These are phyloP conservation scores for Drosophila pallidifrons DNA, from an alignment of 1,140 invertebrate species.

Conservation along the genomic window DNA sequence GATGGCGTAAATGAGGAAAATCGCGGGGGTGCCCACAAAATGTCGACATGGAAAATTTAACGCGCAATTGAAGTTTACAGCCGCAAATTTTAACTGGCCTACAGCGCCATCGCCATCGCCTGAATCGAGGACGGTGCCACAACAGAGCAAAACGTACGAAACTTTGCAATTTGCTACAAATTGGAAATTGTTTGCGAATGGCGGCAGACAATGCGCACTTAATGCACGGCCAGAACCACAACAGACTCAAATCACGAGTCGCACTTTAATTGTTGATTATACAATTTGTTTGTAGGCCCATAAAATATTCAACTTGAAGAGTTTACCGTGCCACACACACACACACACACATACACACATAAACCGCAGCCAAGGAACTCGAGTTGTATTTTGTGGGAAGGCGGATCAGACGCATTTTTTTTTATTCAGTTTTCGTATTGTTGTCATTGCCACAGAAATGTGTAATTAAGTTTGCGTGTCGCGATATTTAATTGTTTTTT, in stretches of 20 bases:
- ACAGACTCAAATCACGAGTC: constrained; percentile 46
- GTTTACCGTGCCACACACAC: constrained; percentile 38
- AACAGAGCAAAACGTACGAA: constrained; percentile 49
- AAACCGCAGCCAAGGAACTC: constrained; percentile 23
- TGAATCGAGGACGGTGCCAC: constrained; percentile 1
- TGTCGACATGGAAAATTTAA: constrained; percentile 53
- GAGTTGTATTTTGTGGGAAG: not conserved
- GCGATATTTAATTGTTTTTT: constrained; percentile 78
- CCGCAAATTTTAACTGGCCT: constrained; percentile 55
- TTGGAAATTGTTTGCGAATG: constrained; percentile 52
- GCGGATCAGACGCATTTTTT: constrained; percentile 23
- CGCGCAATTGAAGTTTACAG: constrained; percentile 72
- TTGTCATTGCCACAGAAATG: constrained; percentile 64
- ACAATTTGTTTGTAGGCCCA: constrained; percentile 61
- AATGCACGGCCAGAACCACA: constrained; percentile 55
- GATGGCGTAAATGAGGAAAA: not conserved
- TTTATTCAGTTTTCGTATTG: constrained; percentile 3
- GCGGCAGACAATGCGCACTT: constrained; percentile 59
- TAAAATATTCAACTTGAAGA: constrained; percentile 68
- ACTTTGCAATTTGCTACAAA: constrained; percentile 72
- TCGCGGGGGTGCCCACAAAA: constrained; percentile 14
- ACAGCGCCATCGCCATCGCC: constrained; percentile 6
- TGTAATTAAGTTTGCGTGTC: constrained; percentile 80
- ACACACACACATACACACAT: constrained; percentile 1
- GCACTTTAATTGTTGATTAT: constrained; percentile 75